Evolutionary conservation across 2,888 invertebrate species (phyloP).

Genomic region (Zele albiditarsus): DNA sequence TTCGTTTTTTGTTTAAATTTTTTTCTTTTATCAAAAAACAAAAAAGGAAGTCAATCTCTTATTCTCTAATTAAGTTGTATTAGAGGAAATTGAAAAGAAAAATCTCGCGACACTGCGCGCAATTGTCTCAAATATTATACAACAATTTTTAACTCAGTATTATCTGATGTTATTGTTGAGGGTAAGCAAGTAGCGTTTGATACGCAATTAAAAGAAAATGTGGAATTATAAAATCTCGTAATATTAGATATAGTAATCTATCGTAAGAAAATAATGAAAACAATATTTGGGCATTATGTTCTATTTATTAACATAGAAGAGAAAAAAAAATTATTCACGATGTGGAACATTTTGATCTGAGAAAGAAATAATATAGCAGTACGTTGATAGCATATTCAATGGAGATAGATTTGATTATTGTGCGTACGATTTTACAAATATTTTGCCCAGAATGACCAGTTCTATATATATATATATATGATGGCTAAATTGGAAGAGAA

Average conservation of each 20-base stretch:
- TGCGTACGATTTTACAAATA: neutral
- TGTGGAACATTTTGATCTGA: constrained; percentile 13
- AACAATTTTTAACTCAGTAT: neutral
- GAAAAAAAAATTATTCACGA: constrained; percentile 1
- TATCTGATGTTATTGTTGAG: constrained; percentile 16
- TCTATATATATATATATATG: neutral
- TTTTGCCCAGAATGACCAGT: neutral
- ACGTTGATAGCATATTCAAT: neutral
- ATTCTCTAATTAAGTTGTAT: neutral
- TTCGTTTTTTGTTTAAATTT: neutral
- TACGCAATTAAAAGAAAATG: constrained; percentile 9
- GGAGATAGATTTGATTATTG: neutral
- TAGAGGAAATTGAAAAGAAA: neutral
- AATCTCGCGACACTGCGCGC: neutral
- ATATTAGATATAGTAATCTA: neutral
- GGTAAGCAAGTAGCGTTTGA: constrained; percentile 16
- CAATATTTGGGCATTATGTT: neutral
- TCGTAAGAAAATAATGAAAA: constrained; percentile 6
- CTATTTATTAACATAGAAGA: neutral
- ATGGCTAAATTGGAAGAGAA: neutral
- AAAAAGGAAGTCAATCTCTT: neutral
- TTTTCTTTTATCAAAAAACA: constrained; percentile 2
- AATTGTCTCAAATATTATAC: neutral
- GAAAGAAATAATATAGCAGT: neutral
- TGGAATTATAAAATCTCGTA: neutral